Base-by-base conservation (phyloP, 2,888 invertebrate species). In the Patella pellucida region DNA sequence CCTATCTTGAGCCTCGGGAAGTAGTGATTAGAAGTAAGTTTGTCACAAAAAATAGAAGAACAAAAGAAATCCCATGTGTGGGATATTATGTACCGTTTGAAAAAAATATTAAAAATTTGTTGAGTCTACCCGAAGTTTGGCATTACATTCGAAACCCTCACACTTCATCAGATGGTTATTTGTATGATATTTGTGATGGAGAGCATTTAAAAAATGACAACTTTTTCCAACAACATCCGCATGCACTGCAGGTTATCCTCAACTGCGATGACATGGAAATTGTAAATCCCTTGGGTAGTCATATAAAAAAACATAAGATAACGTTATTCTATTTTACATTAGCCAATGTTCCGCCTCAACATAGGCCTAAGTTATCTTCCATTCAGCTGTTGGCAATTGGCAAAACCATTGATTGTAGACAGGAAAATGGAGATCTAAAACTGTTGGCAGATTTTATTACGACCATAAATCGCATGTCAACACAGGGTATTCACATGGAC, bases 181-280 rank as follows among this genome's bases (percentile, higher is more conserved):
- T 31, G 15, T 31, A 41, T 70, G 62, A 76, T 73, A n/a, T 73
- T 9, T 68, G 76, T 56, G 76, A 76, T 73, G 73, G 76, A 15
- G 54, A 68, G 56, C 50, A 27, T 54, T n/a, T 76, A 14, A 41
- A 72, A 23, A 52, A 19, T 27, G 27, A 73, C 51, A 31, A 41
- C 12, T 23, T 73, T 50, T 76, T 68, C 41, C 16, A 16, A 16
- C 23, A 67, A 31, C 68, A 73, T 23, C 19, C 14, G 14, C 15
- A 52, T 16, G 76, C 62, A 16, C 19, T 76, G 19, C 76, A 72
- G 15, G 54, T 76, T 23, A 52, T 69, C 54, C 52, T 76, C 0
- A 69, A 76, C 52, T 31, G 68, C n/a, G 69, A 76, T 69, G 72
- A 76, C 52, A 54, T 73, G 51, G 69, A 76, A 54, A n/a, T 56